Conservation (phyloP, 2,113 vertebrate genomes). For the Carettochelys insculpta region DNA sequence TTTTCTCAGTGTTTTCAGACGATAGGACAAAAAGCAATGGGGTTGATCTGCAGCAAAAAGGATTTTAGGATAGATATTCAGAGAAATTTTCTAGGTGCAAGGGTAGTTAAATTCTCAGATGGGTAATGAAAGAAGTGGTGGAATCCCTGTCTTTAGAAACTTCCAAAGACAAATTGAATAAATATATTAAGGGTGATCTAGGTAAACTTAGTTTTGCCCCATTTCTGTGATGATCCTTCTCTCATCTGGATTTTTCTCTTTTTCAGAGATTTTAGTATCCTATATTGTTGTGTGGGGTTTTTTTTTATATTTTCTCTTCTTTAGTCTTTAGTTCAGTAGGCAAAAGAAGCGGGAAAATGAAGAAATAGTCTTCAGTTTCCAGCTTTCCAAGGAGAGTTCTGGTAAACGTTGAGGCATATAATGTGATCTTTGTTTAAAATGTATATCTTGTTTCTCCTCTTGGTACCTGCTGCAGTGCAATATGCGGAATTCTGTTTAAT, state of each 20-base stretch:
- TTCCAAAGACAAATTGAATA: too few species aligned
- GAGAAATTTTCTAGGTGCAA: not conserved
- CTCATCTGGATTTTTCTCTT: too few species aligned
- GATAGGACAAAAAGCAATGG: not conserved
- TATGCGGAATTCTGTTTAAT: not conserved
- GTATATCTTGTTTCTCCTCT: not conserved
- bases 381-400: not conserved
- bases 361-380: not conserved
- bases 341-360: not conserved
- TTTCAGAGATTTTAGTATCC: not conserved
- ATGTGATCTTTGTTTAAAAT: slow-evolving; percentile 4
- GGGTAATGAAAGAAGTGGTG: not conserved
- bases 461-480: not conserved
- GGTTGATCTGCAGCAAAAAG: not conserved
- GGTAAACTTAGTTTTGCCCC: too few species aligned
- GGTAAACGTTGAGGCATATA: not conserved
- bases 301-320: too few species aligned
- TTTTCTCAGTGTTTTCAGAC: not conserved
- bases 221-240: too few species aligned
- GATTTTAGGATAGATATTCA: not conserved
- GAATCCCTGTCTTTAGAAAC: not conserved
- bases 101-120: not conserved
- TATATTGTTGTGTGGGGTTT: not conserved
- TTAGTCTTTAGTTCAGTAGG: not conserved
- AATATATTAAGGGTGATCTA: too few species aligned